A percentile compares a stretch with the other conserved stretches of the same genome.
Conservation (phyloP, 1,140 invertebrate genomes). For the Bombus confusus region DNA sequence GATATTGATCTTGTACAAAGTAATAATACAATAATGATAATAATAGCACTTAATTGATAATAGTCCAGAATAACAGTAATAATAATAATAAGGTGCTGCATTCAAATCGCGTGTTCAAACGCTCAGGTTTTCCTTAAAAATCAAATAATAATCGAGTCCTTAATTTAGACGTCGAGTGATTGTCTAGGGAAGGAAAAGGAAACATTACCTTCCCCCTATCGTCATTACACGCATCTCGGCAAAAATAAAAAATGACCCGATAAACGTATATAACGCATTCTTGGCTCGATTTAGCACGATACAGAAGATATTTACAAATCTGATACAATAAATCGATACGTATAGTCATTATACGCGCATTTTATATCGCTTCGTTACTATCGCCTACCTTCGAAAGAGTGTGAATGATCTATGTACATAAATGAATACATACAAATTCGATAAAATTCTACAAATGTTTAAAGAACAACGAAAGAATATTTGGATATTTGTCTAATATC, state of each 20-base stretch:
- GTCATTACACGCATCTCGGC: not conserved
- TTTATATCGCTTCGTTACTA: slow-evolving; percentile 17
- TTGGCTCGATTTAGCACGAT: slow-evolving; percentile 42
- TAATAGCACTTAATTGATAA: slow-evolving; percentile 1
- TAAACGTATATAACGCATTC: slow-evolving; percentile 33
- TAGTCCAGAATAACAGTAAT: not conserved
- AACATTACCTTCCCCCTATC: not conserved
- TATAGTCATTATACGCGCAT: not conserved
- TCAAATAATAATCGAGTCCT: not conserved
- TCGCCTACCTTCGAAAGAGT: slow-evolving; percentile 20
- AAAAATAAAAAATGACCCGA: slow-evolving; percentile 41
- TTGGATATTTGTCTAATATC: not conserved
- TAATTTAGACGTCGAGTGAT: not conserved
- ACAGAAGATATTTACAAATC: slow-evolving; percentile 62
- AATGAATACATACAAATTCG: slow-evolving; percentile 42
- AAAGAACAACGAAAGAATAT: not conserved
- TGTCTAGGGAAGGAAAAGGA: not conserved
- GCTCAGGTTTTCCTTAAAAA: not conserved
- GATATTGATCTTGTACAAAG: slow-evolving; percentile 37
- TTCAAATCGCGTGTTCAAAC: slow-evolving; percentile 36
- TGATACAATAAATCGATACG: not conserved
- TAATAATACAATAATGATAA: slow-evolving; percentile 11
- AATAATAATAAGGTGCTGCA: slow-evolving; percentile 19
- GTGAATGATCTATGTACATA: slow-evolving; percentile 56
- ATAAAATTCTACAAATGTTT: slow-evolving; percentile 3